phyloP scores from a whole-genome alignment of 2,888 invertebrate genomes.

The Smittia aterrima region DNA sequence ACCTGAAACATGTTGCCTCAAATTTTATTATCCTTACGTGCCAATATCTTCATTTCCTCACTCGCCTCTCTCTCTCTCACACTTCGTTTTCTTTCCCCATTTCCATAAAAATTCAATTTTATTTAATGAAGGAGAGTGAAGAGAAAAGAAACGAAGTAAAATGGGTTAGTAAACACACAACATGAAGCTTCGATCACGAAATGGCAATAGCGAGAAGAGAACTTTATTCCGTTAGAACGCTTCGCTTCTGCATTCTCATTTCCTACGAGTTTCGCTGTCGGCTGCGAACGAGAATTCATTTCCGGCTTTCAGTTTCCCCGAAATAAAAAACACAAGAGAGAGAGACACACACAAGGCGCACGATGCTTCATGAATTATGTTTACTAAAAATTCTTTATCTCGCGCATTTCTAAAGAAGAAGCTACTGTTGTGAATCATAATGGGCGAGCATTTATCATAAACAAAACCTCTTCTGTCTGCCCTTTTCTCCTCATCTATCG shows the following conservation, averaged over 20 bases:
- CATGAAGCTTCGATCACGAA: not conserved
- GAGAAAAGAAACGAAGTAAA: not conserved
- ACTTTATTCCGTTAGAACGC: not conserved
- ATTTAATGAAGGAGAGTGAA: no score
- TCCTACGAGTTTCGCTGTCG: not conserved
- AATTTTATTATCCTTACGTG: not conserved
- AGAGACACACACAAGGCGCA: no score
- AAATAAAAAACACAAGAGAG: not conserved
- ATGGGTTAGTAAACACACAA: conserved; percentile 1
- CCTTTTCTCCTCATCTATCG: not conserved
- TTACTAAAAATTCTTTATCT: no score
- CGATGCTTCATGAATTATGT: not conserved
- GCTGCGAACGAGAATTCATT: not conserved
- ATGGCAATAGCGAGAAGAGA: not conserved
- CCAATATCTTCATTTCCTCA: not conserved
- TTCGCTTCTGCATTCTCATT: not conserved
- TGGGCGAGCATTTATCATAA: not conserved
- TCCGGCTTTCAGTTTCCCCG: conserved; percentile 3
- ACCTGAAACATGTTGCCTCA: not conserved
- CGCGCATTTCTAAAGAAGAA: not conserved
- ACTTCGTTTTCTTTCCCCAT: no score
- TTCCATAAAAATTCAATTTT: no score
- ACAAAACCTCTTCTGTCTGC: not conserved
- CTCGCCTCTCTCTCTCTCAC: not conserved
- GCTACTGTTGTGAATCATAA: conserved; percentile 1